Evolutionary conservation across 2,888 invertebrate genomes (phyloP), one percentile per base, ranked within the genome.

Genomic region (Oeneis ivallda): DNA sequence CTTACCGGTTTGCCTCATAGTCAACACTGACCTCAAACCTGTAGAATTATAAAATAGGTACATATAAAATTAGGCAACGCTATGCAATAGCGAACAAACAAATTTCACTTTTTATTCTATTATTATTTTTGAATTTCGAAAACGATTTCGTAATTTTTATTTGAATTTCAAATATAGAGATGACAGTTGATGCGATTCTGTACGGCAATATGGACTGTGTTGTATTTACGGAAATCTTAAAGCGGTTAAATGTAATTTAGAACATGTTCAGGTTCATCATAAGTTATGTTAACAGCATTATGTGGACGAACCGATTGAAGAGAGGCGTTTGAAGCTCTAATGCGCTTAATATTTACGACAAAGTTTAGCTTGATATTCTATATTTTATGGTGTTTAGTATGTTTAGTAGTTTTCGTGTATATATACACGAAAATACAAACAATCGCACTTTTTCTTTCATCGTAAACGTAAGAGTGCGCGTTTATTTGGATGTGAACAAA

Each of bases 401-500:
- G 79, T 76, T n/a, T n/a, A n/a, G n/a, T n/a, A n/a, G n/a, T n/a
- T n/a, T n/a, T n/a, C n/a, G n/a, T n/a, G n/a, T n/a, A n/a, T n/a
- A n/a, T n/a, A 69, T 75, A 74, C 80, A 86, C 78, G 85, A 85
- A 89, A 88, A 87, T 82, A 83, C 88, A 89, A 90, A 90, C 82
- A 90, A 83, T 85, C 85, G 76, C 86, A 91, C 92, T 92, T 89
- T 92, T 92, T 91, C 91, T 91, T 88, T 90, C 90, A 79, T 83
- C 82, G 83, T 81, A 86, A 83, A 82, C 76, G 75, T 76, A 83
- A 80, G 80, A 80, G 79, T 81, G 76, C 72, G 76, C 82, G 79
- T 85, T 76, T 75, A 76, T 79, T 81, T 86, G 85, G 84, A 82
- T 80, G 83, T 84, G 83, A 85, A 86, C 84, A 85, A 88, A 89